Conservation (phyloP, 2,113 vertebrate genomes). For the Lethenteron reissneri region DNA sequence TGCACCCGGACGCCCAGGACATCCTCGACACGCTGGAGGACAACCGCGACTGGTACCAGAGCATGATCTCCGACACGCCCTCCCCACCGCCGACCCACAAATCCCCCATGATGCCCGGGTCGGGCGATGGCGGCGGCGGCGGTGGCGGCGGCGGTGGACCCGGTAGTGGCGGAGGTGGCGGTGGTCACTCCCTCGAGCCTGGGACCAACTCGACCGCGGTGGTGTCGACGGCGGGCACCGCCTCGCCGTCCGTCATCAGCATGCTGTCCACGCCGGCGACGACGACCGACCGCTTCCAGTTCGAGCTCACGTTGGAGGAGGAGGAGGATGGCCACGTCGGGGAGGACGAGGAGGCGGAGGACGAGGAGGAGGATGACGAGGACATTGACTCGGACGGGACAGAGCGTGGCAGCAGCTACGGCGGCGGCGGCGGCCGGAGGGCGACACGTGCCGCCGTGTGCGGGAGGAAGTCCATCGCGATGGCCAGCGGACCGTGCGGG, state of each 20-base stretch:
- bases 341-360: slow-evolving; percentile 12
- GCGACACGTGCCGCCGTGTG: too few species aligned
- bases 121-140: too few species aligned
- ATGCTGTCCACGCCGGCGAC: not conserved
- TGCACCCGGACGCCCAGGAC: slow-evolving; percentile 67
- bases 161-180: slow-evolving; percentile 26
- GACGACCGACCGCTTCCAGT: slow-evolving; percentile 35
- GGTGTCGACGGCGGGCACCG: not conserved
- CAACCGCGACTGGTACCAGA: slow-evolving; percentile 81
- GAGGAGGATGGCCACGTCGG: slow-evolving; percentile 13
- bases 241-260: not conserved
- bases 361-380: slow-evolving; percentile 22
- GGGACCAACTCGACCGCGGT: not conserved
- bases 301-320: slow-evolving; percentile 31
- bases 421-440: too few species aligned
- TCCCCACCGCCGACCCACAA: slow-evolving; percentile 27
- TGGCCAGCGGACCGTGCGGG: too few species aligned
- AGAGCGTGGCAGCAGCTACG: too few species aligned
- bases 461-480: too few species aligned
- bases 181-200: not conserved
- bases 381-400: slow-evolving; percentile 14
- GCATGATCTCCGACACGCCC: slow-evolving; percentile 58
- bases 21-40: slow-evolving; percentile 70
- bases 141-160: slow-evolving; percentile 12
- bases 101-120: too few species aligned